Evolutionary conservation across 2,113 vertebrate species (phyloP).

Genomic region (Epinephelus moara): DNA sequence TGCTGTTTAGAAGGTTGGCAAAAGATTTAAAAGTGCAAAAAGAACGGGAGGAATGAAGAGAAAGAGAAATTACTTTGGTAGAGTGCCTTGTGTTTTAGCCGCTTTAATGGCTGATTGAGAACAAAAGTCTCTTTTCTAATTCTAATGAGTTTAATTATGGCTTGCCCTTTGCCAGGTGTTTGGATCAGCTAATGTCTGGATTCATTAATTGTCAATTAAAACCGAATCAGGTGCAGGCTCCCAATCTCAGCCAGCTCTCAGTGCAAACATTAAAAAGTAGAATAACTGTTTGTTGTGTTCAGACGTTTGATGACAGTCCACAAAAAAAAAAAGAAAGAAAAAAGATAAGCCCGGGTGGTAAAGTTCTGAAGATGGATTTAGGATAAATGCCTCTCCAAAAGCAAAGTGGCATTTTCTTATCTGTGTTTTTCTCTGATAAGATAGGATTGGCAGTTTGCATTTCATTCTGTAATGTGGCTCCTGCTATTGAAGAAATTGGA

Average conservation of each 20-base stretch:
- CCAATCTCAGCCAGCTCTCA: conserved; percentile 24
- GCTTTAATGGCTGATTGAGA: conserved; percentile 65
- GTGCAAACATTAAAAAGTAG: conserved; percentile 28
- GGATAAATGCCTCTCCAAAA: conserved; percentile 23
- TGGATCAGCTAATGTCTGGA: conserved; percentile 67
- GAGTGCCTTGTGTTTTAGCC: conserved; percentile 46
- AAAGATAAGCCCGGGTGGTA: conserved; percentile 12
- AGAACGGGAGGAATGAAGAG: background rate
- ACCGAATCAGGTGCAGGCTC: conserved; percentile 40
- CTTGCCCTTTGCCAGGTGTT: conserved; percentile 67
- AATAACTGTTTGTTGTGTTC: conserved; percentile 45
- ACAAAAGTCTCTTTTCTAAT: conserved; percentile 71
- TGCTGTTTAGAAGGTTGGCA: background rate
- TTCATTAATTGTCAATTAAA: conserved; percentile 78
- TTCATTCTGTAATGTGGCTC: conserved; percentile 31
- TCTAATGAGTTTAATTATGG: conserved; percentile 77
- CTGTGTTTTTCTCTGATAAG: conserved; percentile 26
- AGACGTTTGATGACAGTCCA: conserved; percentile 9
- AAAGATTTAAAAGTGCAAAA: conserved; percentile 19
- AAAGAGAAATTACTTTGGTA: conserved; percentile 37
- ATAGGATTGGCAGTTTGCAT: conserved; percentile 42
- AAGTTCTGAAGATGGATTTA: conserved; percentile 38
- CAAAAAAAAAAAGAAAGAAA: background rate
- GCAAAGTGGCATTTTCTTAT: conserved; percentile 45
- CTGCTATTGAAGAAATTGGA: background rate